Base-by-base conservation (phyloP, 2,113 vertebrate genomes). In the Neolamprologus fasciatus region DNA sequence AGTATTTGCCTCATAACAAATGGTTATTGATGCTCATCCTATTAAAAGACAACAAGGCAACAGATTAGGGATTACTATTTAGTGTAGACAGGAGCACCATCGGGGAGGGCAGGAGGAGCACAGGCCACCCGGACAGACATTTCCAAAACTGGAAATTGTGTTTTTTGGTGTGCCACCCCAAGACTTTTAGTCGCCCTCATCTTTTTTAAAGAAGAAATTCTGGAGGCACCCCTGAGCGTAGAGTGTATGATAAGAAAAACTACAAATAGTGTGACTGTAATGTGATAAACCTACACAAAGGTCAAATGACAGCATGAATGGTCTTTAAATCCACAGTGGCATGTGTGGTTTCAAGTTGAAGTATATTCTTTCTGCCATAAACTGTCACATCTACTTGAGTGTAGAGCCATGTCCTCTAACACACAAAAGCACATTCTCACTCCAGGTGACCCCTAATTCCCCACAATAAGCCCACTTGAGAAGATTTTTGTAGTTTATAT, bases 301-400 rank as follows among this genome's bases (percentile, higher is more conserved):
- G 92, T 95, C 91, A 92, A 58, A 86, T 50, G 80, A 94, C 88
- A 87, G 87, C 83, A 90, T 89, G 80, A 84, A 87, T 90, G 83
- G 87, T 91, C 84, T 89, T 93, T 63, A 90, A 55, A 88, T 61
- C 83, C 42, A 58, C 12, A 5, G 28, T 58, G 79, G 82, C 83
- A 80, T 61, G 89, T 80, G 81, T 85, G 76, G 53, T 80, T 93
- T 80, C 80, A 87, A 73, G 81, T 92, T 93, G 88, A 94, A 82
- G 86, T 79, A 81, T 92, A 92, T 94, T 91, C 83, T 57, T 45
- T 81, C 42, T 92, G 88, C 89, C 87, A 86, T 91, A 51, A 91
- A 92, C 86, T 90, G 91, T 93, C 93, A 93, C 82, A 86, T 89
- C 83, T 71, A 84, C 37, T 92, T 82, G 84, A 90, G 87, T 87